Evolutionary conservation across 1,140 invertebrate species (phyloP).

Genomic region (Danaus plexippus): DNA sequence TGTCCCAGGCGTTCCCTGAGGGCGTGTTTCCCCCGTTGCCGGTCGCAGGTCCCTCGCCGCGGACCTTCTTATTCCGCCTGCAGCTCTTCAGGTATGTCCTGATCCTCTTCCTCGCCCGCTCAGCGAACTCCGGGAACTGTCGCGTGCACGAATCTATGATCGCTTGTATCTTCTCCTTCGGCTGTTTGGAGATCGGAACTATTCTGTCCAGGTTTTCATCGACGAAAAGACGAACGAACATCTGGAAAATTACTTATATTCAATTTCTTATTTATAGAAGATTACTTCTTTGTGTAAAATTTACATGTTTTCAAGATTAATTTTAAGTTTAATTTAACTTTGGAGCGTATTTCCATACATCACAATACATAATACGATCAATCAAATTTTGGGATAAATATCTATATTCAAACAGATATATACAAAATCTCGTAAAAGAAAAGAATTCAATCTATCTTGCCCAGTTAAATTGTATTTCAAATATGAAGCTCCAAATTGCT

Average conservation of each 20-base stretch:
- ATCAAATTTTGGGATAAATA: too few relatives aligned
- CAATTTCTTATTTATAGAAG: not conserved
- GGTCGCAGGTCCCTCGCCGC: constrained; percentile 74
- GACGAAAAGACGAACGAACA: constrained; percentile 97
- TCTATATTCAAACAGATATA: too few relatives aligned
- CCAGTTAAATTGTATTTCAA: too few relatives aligned
- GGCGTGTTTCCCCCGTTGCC: constrained; percentile 48
- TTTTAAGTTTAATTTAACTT: not conserved
- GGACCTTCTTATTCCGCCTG: constrained; percentile 91
- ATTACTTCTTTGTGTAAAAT: not conserved
- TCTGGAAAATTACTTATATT: constrained; percentile 75
- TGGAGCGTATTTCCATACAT: too few relatives aligned
- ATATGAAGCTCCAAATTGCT: too few relatives aligned
- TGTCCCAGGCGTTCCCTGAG: constrained; percentile 62
- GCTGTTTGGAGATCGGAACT: constrained; percentile 97
- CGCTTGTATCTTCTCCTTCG: constrained; percentile 97
- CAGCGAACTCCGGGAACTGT: constrained; percentile 97
- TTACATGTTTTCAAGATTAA: not conserved
- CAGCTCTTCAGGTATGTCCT: constrained; percentile 97
- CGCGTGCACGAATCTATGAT: constrained; percentile 97
- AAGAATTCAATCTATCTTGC: too few relatives aligned
- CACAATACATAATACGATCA: too few relatives aligned
- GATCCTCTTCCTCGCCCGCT: constrained; percentile 93
- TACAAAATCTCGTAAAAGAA: too few relatives aligned
- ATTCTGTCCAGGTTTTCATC: constrained; percentile 97